A percentile compares a stretch with the other conserved stretches of the same genome.
Conservation (phyloP, 1,140 invertebrate species). For the Cyphomyrmex costatus region DNA sequence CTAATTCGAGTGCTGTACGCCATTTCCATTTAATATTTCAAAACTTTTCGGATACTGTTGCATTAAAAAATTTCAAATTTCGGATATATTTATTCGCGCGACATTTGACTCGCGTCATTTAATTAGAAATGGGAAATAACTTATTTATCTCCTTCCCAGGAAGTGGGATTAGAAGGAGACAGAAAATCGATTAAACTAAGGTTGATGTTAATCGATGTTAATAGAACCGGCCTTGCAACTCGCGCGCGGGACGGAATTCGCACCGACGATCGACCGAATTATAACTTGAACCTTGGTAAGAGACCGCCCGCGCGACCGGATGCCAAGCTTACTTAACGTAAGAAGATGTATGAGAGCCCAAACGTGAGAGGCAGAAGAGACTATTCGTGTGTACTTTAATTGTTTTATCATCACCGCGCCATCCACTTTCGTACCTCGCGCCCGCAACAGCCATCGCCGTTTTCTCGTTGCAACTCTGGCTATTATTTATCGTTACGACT, state of each 20-base stretch:
- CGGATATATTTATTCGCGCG: background rate
- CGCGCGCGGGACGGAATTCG: constrained; percentile 50
- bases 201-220: constrained; percentile 54
- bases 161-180: constrained; percentile 13
- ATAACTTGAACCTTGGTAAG: constrained; percentile 38
- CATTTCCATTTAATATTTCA: constrained; percentile 1
- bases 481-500: constrained; percentile 78
- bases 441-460: constrained; percentile 70
- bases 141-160: constrained; percentile 13
- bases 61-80: constrained; percentile 12
- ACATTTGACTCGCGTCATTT: background rate
- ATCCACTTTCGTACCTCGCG: constrained; percentile 72
- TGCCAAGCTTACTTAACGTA: constrained; percentile 49
- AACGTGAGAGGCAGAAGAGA: constrained; percentile 44
- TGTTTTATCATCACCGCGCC: constrained; percentile 40
- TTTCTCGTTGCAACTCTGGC: constrained; percentile 68
- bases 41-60: background rate
- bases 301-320: constrained; percentile 39
- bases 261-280: constrained; percentile 50
- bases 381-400: constrained; percentile 41
- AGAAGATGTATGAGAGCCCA: constrained; percentile 19
- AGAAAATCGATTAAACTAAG: constrained; percentile 56
- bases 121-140: background rate
- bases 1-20: background rate
- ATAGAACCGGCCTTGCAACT: constrained; percentile 40